Evolutionary conservation across 2,113 vertebrate species (phyloP).

Genomic region (Callocephalon fimbriatum): DNA sequence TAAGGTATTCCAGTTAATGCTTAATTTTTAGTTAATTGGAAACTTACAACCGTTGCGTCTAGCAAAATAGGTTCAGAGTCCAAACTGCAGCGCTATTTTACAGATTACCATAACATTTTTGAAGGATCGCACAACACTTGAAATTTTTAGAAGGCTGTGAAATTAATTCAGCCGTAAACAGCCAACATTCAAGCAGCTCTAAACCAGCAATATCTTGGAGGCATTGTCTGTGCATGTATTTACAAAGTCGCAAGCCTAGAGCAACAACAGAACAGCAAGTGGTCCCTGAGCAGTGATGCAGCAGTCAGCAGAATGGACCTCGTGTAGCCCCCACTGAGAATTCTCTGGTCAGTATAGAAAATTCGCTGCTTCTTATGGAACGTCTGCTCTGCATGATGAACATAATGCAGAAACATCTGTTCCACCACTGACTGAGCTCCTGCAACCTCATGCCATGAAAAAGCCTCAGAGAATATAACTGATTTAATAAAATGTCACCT

Average conservation of each 20-base stretch:
- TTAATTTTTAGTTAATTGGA: slow-evolving; percentile 82
- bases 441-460: neutral
- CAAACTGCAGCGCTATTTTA: slow-evolving; percentile 59
- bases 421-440: neutral
- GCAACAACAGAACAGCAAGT: neutral
- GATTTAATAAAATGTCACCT: neutral
- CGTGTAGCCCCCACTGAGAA: neutral
- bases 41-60: slow-evolving; percentile 62
- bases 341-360: neutral
- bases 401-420: rapidly evolving
- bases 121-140: slow-evolving; percentile 30
- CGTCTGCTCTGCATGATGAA: neutral
- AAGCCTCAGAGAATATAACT: neutral
- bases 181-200: neutral
- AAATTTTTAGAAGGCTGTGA: slow-evolving; percentile 8
- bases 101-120: slow-evolving; percentile 55
- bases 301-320: neutral
- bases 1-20: slow-evolving; percentile 75
- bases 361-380: neutral
- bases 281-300: neutral
- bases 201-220: neutral
- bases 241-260: neutral
- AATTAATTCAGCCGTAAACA: slow-evolving; percentile 31
- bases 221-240: neutral
- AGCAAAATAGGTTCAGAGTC: slow-evolving; percentile 75